Conservation (phyloP, 2,113 vertebrate species). For the Gobius niger region DNA sequence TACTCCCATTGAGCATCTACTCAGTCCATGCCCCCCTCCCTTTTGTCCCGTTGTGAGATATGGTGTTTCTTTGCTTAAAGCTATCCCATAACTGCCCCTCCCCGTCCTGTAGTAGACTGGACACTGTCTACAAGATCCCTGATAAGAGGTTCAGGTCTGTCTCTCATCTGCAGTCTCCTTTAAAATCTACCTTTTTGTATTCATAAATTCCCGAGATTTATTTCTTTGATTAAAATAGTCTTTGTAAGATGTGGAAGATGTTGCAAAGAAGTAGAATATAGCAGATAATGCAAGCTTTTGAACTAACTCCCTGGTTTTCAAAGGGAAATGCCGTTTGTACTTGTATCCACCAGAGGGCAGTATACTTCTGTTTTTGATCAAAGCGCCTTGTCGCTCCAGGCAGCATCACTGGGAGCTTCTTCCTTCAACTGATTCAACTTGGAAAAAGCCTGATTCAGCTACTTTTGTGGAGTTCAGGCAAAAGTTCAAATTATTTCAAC, state of each 20-base stretch:
- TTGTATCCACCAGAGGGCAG: conserved; percentile 60
- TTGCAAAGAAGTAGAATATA: no score
- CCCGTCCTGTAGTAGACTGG: no score
- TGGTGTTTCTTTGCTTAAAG: conserved; percentile 70
- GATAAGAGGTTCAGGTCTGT: no score
- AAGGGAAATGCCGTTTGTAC: neutral
- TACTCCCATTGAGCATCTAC: no score
- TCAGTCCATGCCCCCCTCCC: conserved; percentile 34
- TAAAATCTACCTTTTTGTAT: no score
- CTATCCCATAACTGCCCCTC: conserved; percentile 66
- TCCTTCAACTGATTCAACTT: conserved; percentile 54
- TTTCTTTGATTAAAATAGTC: no score
- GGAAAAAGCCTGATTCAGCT: conserved; percentile 68
- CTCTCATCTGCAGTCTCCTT: conserved; percentile 16
- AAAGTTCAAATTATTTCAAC: no score
- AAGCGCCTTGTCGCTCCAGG: conserved; percentile 31
- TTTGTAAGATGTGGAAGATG: no score
- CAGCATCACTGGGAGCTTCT: conserved; percentile 46
- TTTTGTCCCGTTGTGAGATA: conserved; percentile 47
- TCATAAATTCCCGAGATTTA: no score
- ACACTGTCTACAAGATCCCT: no score
- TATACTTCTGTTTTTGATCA: conserved; percentile 23
- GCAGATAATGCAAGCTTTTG: no score
- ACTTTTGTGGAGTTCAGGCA: conserved; percentile 21
- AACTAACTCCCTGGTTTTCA: neutral